phyloP scores from a whole-genome alignment of 2,888 invertebrate species.

The Tipula vernalis region DNA sequence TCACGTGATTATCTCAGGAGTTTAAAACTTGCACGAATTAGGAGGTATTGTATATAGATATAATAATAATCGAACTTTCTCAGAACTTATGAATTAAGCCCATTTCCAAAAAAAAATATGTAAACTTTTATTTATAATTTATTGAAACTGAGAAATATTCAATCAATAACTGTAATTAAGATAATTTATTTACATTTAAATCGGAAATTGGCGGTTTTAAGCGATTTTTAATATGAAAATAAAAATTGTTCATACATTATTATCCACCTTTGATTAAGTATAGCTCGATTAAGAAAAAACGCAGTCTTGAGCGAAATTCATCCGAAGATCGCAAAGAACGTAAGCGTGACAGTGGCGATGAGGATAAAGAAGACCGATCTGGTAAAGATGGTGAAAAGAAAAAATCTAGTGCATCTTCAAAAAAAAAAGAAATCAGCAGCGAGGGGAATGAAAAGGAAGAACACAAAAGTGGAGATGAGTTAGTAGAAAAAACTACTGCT shows the following conservation, averaged over 20 bases:
- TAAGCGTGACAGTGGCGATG: background rate
- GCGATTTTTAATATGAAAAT: background rate
- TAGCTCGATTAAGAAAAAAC: constrained; percentile 12
- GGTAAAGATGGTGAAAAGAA: constrained; percentile 10
- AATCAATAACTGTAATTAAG: background rate
- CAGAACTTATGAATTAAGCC: constrained; percentile 15
- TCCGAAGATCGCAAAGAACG: constrained; percentile 8
- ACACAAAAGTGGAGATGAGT: background rate
- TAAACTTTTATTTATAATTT: constrained; percentile 8
- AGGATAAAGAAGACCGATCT: background rate
- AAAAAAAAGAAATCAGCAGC: background rate
- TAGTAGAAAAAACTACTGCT: background rate
- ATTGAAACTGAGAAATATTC: background rate
- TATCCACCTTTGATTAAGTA: background rate
- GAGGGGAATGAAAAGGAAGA: background rate
- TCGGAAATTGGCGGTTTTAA: background rate
- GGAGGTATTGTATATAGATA: constrained; percentile 29
- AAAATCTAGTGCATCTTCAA: background rate
- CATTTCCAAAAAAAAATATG: constrained; percentile 17
- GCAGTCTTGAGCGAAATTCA: background rate
- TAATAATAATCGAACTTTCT: constrained; percentile 5
- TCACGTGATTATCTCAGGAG: constrained; percentile 33
- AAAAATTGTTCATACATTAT: background rate
- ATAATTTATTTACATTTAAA: background rate
- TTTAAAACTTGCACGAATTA: constrained; percentile 33